Conservation (phyloP, 2,797 vertebrate genomes). For the Brachymystax lenok region DNA sequence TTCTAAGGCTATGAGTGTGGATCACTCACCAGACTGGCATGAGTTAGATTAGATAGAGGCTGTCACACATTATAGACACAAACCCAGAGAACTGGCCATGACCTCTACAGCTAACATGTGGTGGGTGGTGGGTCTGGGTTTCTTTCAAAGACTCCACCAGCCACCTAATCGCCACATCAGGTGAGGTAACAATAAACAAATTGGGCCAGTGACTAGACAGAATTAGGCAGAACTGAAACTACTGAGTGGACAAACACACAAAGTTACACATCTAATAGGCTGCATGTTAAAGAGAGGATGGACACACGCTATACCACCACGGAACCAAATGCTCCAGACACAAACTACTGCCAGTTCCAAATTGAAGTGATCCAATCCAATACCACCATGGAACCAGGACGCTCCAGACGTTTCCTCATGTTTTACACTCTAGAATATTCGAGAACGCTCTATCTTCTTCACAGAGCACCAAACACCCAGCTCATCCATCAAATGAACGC, state of each 20-base stretch:
- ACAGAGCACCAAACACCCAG: conserved; percentile 42
- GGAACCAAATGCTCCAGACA: neutral
- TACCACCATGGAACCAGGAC: conserved; percentile 4
- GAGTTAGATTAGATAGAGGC: conserved; percentile 27
- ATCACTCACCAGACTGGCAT: conserved; percentile 48
- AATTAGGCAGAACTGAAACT: neutral
- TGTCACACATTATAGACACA: no score
- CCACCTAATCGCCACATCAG: neutral
- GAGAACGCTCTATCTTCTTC: conserved; percentile 50
- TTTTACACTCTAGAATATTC: conserved; percentile 6
- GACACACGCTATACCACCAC: neutral
- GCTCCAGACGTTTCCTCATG: conserved; percentile 35
- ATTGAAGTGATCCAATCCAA: conserved; percentile 11
- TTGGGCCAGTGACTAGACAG: neutral
- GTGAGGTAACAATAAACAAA: no score
- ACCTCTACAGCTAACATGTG: neutral
- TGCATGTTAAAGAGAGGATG: neutral
- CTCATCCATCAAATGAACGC: conserved; percentile 68
- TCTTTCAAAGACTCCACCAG: neutral
- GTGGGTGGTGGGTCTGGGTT: neutral
- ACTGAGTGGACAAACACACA: neutral
- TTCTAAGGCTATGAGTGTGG: conserved; percentile 51
- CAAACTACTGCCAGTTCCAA: neutral
- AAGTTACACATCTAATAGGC: neutral
- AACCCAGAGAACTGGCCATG: conserved; percentile 15